Conservation (phyloP, 92 coral and sea anemone genomes). For the Palythoa caribaeorum region DNA sequence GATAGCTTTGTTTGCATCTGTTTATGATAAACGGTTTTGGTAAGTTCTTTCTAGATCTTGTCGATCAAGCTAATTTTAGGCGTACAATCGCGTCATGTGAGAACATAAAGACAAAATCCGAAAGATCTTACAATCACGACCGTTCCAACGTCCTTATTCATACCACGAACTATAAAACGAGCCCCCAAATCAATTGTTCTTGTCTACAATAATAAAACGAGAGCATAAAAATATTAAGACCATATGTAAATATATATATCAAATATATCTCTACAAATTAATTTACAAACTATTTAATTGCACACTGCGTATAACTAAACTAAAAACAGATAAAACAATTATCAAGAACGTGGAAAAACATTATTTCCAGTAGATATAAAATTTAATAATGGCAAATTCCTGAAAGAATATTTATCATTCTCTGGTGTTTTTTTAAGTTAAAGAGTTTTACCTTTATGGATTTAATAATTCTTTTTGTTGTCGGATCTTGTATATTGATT, state of each 20-base stretch:
- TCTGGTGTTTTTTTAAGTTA: not conserved
- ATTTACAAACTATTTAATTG: no score
- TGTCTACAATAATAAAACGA: not conserved
- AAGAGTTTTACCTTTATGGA: not conserved
- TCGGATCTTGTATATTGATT: conserved; percentile 14
- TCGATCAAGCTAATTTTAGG: not conserved
- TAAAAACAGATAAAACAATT: no score
- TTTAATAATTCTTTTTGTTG: not conserved
- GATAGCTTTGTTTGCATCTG: not conserved
- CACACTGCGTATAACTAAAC: no score
- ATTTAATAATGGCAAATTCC: no score
- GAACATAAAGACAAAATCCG: not conserved
- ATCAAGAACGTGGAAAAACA: no score
- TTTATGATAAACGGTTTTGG: conserved; percentile 25
- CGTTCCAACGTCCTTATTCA: no score
- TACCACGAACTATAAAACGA: not conserved
- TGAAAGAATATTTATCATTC: not conserved
- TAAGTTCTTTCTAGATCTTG: not conserved
- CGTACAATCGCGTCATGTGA: not conserved
- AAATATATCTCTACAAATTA: no score
- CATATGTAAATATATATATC: no score
- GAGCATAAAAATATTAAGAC: no score
- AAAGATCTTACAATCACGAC: not conserved
- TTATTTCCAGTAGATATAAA: no score
- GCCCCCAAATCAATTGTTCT: not conserved